Evolutionary conservation across 2,888 invertebrate species (phyloP), one percentile per base, ranked within the genome.

Genomic region (Brachyopa scutellaris): DNA sequence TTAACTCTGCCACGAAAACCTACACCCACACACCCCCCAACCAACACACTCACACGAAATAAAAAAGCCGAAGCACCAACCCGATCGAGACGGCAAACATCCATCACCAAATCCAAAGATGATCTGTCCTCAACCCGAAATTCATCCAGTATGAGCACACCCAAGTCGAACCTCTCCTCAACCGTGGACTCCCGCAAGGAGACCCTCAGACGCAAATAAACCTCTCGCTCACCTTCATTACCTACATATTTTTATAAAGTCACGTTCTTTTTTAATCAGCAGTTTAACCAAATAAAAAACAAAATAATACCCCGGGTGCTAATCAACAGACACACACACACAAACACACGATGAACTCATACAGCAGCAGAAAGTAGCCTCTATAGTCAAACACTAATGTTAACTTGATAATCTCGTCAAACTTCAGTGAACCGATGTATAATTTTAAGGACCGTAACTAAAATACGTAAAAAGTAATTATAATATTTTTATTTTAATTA

Each of bases 161-260:
- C 89, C 7, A 87, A 90, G 53, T 89, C 90, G 13, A 87, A 88
- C 57, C 77, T 89, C 7, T 89, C 89, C n/a, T 87, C 89, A 78
- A 88, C 45, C 0, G 15, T 77, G 40, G 82, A 82, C 51, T 40
- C 70, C 1, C 70, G 82, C 4, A 82, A 82, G 31, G 82, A 77
- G 31, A 77, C 82, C 5, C 40, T 77, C 8, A 59, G 77, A 40
- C 82, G 82, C 31, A 82, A 82, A 66, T 82, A 49, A 66, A n/a
- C 15, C 1, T 8, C 2, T 0, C 2, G 15, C 36, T n/a, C n/a
- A 19, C 17, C 7, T 26, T 17, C 51, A 40, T 17, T n/a, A 8
- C n/a, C n/a, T 5, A 36, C 36, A 11, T 11, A 11, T 11, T 36
- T 11, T 9, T 2, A 36, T 36, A n/a, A 36, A 36, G 5, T 5